Percentiles rank a stretch among this genome's conserved stretches.
Conservation (phyloP, 2,113 vertebrate genomes). For the Prinia subflava region DNA sequence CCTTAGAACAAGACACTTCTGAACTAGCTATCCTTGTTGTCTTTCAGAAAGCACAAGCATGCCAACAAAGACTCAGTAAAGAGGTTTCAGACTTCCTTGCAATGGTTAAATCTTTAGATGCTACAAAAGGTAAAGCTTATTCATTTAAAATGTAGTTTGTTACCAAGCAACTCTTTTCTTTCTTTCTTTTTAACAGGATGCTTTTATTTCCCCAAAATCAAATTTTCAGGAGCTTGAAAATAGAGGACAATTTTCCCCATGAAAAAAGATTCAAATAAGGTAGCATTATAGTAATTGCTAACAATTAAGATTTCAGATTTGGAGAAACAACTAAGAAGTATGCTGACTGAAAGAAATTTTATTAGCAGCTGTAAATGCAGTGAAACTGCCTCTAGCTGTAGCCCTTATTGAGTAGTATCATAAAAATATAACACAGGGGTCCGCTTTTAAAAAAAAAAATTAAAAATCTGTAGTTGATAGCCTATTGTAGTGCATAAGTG, state of each 20-base stretch:
- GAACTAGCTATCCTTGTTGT: background rate
- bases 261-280: background rate
- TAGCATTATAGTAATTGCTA: background rate
- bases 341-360: background rate
- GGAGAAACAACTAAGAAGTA: background rate
- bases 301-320: background rate
- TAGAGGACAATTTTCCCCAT: background rate
- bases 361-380: background rate
- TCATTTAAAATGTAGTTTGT: background rate
- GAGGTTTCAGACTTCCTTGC: constrained; percentile 82
- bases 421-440: background rate
- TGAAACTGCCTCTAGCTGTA: background rate
- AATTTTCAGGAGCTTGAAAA: background rate
- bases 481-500: background rate
- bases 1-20: background rate
- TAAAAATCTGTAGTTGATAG: background rate
- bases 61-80: constrained; percentile 82
- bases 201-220: background rate
- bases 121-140: constrained; percentile 80
- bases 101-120: constrained; percentile 78
- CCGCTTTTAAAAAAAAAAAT: background rate
- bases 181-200: background rate
- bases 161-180: background rate
- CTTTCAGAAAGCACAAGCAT: constrained; percentile 82
- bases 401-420: fast-evolving